Base-by-base conservation (phyloP, 2,797 vertebrate species). In the Ispidina picta region DNA sequence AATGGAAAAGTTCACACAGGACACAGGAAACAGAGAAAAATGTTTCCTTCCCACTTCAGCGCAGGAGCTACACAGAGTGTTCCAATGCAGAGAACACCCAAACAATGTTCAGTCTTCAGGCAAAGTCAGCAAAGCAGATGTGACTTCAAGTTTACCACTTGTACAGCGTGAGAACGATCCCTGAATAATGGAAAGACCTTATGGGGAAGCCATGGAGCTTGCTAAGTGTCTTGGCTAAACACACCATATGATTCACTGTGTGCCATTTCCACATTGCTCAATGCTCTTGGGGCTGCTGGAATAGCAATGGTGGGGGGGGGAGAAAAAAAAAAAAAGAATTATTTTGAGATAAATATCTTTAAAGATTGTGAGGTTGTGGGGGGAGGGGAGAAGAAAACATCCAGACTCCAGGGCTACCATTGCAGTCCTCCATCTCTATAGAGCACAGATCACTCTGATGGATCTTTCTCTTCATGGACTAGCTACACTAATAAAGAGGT, bases 151-250 rank as follows among this genome's bases (percentile, higher is more conserved):
- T 73, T 78, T 92, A 65, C 74, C 17, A 0, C 76, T 72, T 9
- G 28, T 2, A 3, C 46, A 87, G 73, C 83, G 78, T 97, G 96
- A 97, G 96, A 96, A 97, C 91, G 79, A 65, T 69, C 91, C 89
- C 93, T 2, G 2, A 55, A 91, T 95, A 77, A 95, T 90, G 93
- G 91, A 70, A 95, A 95, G 93, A 93, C 60, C 91, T 92, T 77
- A 51, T 95, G 94, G 78, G 48, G 87, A 77, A 91, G 16, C 71
- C 65, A 37, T 51, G 64, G 83, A 77, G 52, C 29, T 71, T 48
- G 54, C 63, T 35, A 21, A 84, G 62, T 3, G 5, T 46, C 62
- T 51, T 71, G 75, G 89, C 77, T 87, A 62, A 31, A 68, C 0
- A 2, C 62, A 83, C 46, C 43, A 23, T 48, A 4, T 8, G 49